These are phyloP conservation scores for Ectobius pallidus DNA, from an alignment of 2,888 invertebrate species.

Conservation along the genomic window DNA sequence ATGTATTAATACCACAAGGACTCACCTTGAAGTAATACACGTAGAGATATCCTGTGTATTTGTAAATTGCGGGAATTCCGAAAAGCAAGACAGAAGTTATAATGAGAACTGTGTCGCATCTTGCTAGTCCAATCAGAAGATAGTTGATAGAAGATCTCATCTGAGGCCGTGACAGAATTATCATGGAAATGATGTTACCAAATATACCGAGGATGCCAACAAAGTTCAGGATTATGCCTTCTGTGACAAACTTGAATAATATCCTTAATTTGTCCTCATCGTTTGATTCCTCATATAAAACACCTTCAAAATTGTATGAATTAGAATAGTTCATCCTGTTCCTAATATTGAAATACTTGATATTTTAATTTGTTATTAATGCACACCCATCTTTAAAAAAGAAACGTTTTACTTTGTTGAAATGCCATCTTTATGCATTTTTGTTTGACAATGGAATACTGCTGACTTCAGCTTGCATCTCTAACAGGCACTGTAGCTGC, in stretches of 20 bases:
- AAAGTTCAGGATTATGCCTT: slow-evolving; percentile 79
- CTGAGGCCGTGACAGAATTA: slow-evolving; percentile 88
- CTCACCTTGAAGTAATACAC: slow-evolving; percentile 72
- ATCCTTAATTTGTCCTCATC: slow-evolving; percentile 30
- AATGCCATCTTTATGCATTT: too few species aligned
- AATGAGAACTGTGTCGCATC: slow-evolving; percentile 91
- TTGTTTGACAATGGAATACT: too few species aligned
- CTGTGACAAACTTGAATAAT: slow-evolving; percentile 78
- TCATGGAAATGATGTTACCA: slow-evolving; percentile 89
- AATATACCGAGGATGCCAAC: slow-evolving; percentile 84
- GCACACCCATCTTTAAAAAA: neutral
- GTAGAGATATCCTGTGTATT: slow-evolving; percentile 78
- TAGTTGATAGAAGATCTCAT: slow-evolving; percentile 97
- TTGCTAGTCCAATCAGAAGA: slow-evolving; percentile 89
- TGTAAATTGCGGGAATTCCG: slow-evolving; percentile 84
- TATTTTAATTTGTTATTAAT: neutral
- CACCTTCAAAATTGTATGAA: slow-evolving; percentile 16
- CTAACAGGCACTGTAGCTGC: too few species aligned
- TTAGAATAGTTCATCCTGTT: slow-evolving; percentile 14
- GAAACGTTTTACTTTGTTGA: too few species aligned
- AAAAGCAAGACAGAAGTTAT: slow-evolving; percentile 85
- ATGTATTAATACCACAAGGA: too few species aligned
- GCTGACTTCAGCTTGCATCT: too few species aligned
- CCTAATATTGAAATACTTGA: neutral
- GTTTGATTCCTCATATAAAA: slow-evolving; percentile 11